These are phyloP conservation scores for Rhegmatorhina hoffmannsi DNA, from an alignment of 2,113 vertebrate genomes.

Conservation along the genomic window DNA sequence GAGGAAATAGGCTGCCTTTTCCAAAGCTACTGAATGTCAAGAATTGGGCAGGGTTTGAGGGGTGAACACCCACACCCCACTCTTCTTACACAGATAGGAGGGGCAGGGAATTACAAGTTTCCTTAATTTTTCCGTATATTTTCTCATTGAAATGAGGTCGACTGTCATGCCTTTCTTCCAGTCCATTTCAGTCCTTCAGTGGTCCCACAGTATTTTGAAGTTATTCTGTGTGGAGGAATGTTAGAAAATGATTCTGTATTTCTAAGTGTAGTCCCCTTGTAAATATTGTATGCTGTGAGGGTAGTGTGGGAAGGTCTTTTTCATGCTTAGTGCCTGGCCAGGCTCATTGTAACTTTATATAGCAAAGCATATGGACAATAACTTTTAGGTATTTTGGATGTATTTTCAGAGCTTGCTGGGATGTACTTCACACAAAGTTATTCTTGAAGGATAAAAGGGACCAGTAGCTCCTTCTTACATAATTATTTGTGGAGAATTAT, in stretches of 20 bases:
- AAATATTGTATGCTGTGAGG: neutral
- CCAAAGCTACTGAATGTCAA: neutral
- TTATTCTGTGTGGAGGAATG: neutral
- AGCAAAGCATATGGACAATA: neutral
- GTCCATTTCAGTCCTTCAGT: neutral
- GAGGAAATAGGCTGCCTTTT: neutral
- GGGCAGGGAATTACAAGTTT: neutral
- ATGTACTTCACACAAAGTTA: neutral
- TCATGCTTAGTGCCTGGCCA: neutral
- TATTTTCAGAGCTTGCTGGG: neutral
- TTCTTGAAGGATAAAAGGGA: neutral
- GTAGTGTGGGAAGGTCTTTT: neutral
- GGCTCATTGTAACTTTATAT: neutral
- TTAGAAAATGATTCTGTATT: neutral
- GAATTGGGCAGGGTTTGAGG: neutral
- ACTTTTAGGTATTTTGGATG: neutral
- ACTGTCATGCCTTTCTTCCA: neutral
- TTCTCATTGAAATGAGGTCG: neutral
- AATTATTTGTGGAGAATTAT: neutral
- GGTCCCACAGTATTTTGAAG: neutral
- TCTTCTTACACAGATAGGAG: neutral
- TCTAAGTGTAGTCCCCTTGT: neutral
- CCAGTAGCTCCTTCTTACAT: neutral
- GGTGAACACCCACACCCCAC: rapidly evolving
- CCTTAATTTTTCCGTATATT: neutral